phyloP scores from a whole-genome alignment of 1,140 invertebrate species.

The Penaeus japonicus region DNA sequence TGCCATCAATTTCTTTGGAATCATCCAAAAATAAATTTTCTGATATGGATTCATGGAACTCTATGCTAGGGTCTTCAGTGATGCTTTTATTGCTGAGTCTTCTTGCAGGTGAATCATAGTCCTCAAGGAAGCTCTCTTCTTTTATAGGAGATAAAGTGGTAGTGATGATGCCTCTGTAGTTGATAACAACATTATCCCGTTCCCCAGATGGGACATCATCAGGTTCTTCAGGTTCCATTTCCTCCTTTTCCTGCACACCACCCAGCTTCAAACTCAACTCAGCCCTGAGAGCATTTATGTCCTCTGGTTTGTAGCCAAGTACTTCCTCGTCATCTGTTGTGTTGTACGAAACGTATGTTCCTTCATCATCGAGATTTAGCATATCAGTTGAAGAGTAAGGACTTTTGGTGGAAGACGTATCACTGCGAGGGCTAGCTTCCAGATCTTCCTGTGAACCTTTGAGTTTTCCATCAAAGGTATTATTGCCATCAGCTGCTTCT shows the following conservation, averaged over 20 bases:
- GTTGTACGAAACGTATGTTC: slow-evolving; percentile 43
- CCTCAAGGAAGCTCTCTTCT: slow-evolving; percentile 44
- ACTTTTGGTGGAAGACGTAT: slow-evolving; percentile 37
- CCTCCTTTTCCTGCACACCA: neutral
- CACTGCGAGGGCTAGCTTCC: slow-evolving; percentile 29
- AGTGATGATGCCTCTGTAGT: slow-evolving; percentile 39
- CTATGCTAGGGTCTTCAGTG: slow-evolving; percentile 24
- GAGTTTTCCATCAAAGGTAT: neutral
- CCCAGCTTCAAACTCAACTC: slow-evolving; percentile 44
- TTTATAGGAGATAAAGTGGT: slow-evolving; percentile 47
- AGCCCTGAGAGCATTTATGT: slow-evolving; percentile 47
- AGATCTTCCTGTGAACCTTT: neutral
- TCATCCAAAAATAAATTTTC: neutral
- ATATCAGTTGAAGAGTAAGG: slow-evolving; percentile 38
- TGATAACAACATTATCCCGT: slow-evolving; percentile 47
- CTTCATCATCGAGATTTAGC: slow-evolving; percentile 42
- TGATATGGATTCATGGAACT: slow-evolving; percentile 29
- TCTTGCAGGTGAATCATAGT: slow-evolving; percentile 31
- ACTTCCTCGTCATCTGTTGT: slow-evolving; percentile 50
- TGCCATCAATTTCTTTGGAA: neutral
- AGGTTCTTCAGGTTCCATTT: slow-evolving; percentile 25
- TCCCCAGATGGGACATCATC: slow-evolving; percentile 15
- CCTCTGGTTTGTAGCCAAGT: slow-evolving; percentile 40
- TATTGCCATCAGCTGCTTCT: slow-evolving; percentile 14
- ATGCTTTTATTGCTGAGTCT: neutral